phyloP scores from a whole-genome alignment of 2,113 vertebrate species.

The Sturnus vulgaris region DNA sequence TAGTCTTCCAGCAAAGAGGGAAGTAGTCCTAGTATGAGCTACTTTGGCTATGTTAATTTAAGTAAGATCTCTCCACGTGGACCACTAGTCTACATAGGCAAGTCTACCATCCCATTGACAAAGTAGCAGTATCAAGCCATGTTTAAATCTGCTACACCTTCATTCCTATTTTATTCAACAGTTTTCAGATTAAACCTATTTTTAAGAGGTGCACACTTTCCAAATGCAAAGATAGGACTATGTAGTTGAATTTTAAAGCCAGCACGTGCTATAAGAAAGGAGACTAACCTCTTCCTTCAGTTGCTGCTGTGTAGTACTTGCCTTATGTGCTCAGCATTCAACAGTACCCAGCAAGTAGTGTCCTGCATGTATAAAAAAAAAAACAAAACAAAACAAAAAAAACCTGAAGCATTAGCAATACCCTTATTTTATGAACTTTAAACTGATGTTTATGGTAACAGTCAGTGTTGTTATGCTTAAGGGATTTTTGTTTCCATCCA shows the following conservation, averaged over 20 bases:
- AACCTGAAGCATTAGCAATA: neutral
- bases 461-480: neutral
- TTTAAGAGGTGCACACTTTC: neutral
- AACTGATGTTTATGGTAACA: neutral
- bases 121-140: neutral
- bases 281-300: neutral
- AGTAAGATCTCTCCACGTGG: no score
- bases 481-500: neutral
- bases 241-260: neutral
- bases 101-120: neutral
- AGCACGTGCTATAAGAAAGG: neutral
- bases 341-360: neutral
- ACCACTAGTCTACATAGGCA: neutral
- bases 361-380: neutral
- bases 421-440: neutral
- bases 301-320: neutral
- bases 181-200: neutral
- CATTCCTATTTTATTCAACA: neutral
- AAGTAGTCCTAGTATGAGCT: neutral
- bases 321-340: neutral
- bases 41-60: neutral
- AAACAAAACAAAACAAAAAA: no score
- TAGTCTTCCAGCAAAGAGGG: neutral
- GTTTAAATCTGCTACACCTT: neutral
- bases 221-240: neutral